These are phyloP conservation scores for Apamea epomidion DNA, from an alignment of 2,888 invertebrate genomes.

Conservation along the genomic window DNA sequence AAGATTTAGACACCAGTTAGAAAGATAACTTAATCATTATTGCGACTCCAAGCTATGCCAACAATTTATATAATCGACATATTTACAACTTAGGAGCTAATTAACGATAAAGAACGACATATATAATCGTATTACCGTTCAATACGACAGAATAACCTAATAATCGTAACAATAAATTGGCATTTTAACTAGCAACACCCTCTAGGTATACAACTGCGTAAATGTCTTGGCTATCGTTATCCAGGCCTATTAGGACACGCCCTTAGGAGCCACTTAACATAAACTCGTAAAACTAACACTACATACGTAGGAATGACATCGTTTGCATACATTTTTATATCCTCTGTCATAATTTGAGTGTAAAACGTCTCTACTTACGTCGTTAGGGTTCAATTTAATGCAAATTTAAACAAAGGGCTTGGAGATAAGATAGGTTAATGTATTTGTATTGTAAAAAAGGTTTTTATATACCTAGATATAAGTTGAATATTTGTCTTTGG, in stretches of 20 bases:
- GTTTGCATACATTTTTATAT: constrained; percentile 70
- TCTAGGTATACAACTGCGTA: constrained; percentile 35
- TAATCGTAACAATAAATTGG: constrained; percentile 46
- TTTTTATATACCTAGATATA: constrained; percentile 8
- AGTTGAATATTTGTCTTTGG: background rate
- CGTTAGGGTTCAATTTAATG: constrained; percentile 61
- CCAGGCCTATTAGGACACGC: constrained; percentile 13
- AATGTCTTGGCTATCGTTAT: constrained; percentile 34
- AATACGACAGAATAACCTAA: constrained; percentile 33
- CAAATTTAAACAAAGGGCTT: constrained; percentile 61
- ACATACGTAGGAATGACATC: constrained; percentile 64
- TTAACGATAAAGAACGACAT: constrained; percentile 19
- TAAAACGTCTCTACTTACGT: constrained; percentile 55
- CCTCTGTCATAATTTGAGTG: constrained; percentile 68
- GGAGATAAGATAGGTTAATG: constrained; percentile 60
- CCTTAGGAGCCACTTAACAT: constrained; percentile 44
- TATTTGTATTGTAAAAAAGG: constrained; percentile 38
- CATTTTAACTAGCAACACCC: constrained; percentile 44
- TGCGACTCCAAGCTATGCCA: constrained; percentile 15
- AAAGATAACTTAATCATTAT: constrained; percentile 33
- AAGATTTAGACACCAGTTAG: background rate
- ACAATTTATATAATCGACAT: constrained; percentile 26
- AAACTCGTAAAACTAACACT: constrained; percentile 55
- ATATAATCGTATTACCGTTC: constrained; percentile 8
- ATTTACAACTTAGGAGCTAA: constrained; percentile 27